A percentile compares a stretch with the other conserved stretches of the same genome.
Conservation (phyloP, 2,113 vertebrate genomes). For the Bujurquina vittata region DNA sequence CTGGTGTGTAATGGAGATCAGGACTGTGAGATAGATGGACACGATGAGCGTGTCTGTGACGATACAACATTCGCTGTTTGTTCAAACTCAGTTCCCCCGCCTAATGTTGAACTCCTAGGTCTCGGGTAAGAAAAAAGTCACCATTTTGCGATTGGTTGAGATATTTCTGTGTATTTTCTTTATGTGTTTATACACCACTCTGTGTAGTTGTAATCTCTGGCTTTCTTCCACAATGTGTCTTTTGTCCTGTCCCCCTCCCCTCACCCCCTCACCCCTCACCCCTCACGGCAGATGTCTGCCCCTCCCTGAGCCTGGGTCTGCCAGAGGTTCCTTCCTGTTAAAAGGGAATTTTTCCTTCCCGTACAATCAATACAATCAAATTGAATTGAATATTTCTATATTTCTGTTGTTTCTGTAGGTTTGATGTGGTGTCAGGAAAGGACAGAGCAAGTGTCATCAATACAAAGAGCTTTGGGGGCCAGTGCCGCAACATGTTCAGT, state of each 20-base stretch:
- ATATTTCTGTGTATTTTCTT: not conserved
- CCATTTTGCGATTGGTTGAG: not conserved
- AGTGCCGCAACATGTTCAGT: conserved; percentile 84
- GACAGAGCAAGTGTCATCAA: conserved; percentile 83
- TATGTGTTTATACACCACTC: too few species aligned
- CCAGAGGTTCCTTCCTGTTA: too few species aligned
- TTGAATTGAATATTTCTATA: too few species aligned
- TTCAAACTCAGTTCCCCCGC: conserved; percentile 67
- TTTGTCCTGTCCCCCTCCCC: too few species aligned
- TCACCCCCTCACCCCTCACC: too few species aligned
- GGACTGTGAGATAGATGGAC: conserved; percentile 88
- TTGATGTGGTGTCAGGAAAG: conserved; percentile 77
- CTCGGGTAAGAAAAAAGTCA: conserved; percentile 76
- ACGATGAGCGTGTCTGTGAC: conserved; percentile 83
- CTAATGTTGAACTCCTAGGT: conserved; percentile 84
- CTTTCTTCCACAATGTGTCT: too few species aligned
- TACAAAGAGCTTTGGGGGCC: conserved; percentile 88
- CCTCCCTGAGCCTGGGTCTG: too few species aligned
- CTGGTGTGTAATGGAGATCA: conserved; percentile 90
- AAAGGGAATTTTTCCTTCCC: too few species aligned
- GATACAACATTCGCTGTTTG: conserved; percentile 63
- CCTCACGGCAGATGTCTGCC: too few species aligned
- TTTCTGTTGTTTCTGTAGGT: conserved; percentile 68
- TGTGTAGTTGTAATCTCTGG: too few species aligned
- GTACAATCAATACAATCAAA: too few species aligned